A percentile compares a stretch with the other conserved stretches of the same genome.
Conservation (phyloP, 2,797 vertebrate species). For the Monodelphis domestica region DNA sequence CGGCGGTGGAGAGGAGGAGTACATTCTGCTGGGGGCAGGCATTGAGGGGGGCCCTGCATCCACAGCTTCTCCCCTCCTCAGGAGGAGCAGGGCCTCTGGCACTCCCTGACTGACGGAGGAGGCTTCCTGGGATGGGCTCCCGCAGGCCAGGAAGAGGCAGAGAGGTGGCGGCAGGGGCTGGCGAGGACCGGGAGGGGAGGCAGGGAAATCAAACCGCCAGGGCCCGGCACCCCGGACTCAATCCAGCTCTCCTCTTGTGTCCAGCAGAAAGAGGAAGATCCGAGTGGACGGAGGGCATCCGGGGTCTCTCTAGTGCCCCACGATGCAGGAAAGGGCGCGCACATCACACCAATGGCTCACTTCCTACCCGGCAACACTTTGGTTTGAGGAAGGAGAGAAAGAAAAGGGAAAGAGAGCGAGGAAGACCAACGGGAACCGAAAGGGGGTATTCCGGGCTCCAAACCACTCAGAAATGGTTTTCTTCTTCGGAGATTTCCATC, state of each 20-base stretch:
- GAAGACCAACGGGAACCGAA: conserved; percentile 62
- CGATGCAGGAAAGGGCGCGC: conserved; percentile 36
- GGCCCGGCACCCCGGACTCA: conserved; percentile 71
- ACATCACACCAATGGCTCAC: conserved; percentile 79
- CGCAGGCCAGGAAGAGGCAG: background rate
- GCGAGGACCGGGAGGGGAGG: conserved; percentile 65
- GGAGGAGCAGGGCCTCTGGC: conserved; percentile 10
- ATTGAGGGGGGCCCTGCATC: background rate
- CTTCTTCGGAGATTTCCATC: conserved; percentile 80
- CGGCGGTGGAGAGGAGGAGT: conserved; percentile 62
- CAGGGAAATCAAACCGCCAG: conserved; percentile 71
- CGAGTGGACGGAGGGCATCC: conserved; percentile 23
- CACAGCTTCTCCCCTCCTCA: conserved; percentile 2
- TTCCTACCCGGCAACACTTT: conserved; percentile 84
- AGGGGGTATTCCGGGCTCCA: conserved; percentile 59
- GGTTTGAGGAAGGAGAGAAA: conserved; percentile 82
- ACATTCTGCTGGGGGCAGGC: conserved; percentile 59
- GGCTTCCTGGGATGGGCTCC: conserved; percentile 50
- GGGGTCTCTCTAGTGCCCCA: conserved; percentile 63
- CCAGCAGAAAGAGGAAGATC: conserved; percentile 75
- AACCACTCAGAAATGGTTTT: conserved; percentile 79
- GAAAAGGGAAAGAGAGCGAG: conserved; percentile 68
- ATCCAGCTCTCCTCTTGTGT: conserved; percentile 68
- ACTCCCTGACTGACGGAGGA: conserved; percentile 45
- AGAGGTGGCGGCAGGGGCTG: background rate